A percentile compares a stretch with the other conserved stretches of the same genome.
phyloP scores from a whole-genome alignment of 2,888 invertebrate genomes.

The Mimachlamys varia region DNA sequence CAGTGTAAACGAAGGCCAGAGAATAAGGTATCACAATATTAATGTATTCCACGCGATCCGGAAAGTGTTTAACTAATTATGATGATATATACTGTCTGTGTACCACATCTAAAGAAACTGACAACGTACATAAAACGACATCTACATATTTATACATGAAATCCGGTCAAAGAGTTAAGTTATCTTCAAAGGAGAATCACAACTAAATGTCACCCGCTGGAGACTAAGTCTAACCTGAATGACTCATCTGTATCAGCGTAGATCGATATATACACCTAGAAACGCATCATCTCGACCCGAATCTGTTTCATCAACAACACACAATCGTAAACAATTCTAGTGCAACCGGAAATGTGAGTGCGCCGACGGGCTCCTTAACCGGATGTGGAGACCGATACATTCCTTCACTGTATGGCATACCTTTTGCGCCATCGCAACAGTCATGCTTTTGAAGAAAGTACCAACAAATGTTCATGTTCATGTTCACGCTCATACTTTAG shows the following conservation, averaged over 20 bases:
- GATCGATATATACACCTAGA: not conserved
- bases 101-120: not conserved
- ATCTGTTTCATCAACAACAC: slow-evolving; percentile 26
- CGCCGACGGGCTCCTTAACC: not conserved
- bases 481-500: too few species aligned
- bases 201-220: not conserved
- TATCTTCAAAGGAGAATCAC: not conserved
- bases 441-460: too few species aligned
- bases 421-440: not conserved
- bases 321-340: slow-evolving; percentile 15
- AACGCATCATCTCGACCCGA: not conserved
- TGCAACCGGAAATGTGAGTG: not conserved
- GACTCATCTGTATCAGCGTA: not conserved
- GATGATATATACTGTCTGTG: slow-evolving; percentile 25
- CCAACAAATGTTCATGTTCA: too few species aligned
- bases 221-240: not conserved
- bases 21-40: not conserved
- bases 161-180: not conserved
- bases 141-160: slow-evolving; percentile 7
- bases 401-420: not conserved
- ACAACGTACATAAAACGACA: not conserved
- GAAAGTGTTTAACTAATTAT: not conserved
- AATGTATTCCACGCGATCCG: not conserved
- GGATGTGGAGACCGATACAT: not conserved
- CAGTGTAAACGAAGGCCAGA: not conserved